Base-by-base conservation (phyloP, 2,113 vertebrate genomes). In the Melanerpes aurifrons region DNA sequence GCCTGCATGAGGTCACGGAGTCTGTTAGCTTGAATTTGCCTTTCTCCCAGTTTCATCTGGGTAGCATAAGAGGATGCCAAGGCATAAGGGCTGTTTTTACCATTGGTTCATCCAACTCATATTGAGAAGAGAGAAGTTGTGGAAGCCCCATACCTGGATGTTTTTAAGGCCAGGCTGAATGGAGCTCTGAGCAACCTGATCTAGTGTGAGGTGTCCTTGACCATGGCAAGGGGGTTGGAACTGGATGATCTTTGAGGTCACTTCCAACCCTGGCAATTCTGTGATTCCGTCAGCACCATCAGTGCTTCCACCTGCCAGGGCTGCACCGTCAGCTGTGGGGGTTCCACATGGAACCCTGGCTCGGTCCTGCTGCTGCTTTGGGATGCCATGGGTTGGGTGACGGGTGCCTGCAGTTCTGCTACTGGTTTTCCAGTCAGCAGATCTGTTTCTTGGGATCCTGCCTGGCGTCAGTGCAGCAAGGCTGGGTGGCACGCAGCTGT, bases 391-490 rank as follows among this genome's bases (percentile, higher is more conserved):
- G 0, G 26, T 1, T 1, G 32, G 22, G 31, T 54, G 59, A 79
- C 12, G 0, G 1, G 56, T 0, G 0, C 28, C 50, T 43, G 15
- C 0, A 5, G 21, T 66, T 53, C 54, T 18, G 20, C 21, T 0
- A 0, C 43, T 3, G 28, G 10, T 63, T 66, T 87, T 80, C 90
- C 43, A 79, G 76, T 61, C 57, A 69, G 69, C 56, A 21, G 75
- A n/a, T 19, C 59, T 8, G 10, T 54, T 93, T 40, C 81, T 74
- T 83, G 86, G 88, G 95, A 84, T 72, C 59, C 71, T 71, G 73
- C 76, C 70, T 80, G 73, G 48, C 4, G 10, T 83, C 17, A 0
- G n/a, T 4, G 8, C 75, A 59, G 81, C 1, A 3, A 82, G 66
- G 54, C 63, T 56, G 82, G 78, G 87, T 95, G 86, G 78, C 90